Percentiles rank a stretch among this genome's conserved stretches.
phyloP scores from a whole-genome alignment of 2,888 invertebrate genomes.

The Eupithecia abbreviata region DNA sequence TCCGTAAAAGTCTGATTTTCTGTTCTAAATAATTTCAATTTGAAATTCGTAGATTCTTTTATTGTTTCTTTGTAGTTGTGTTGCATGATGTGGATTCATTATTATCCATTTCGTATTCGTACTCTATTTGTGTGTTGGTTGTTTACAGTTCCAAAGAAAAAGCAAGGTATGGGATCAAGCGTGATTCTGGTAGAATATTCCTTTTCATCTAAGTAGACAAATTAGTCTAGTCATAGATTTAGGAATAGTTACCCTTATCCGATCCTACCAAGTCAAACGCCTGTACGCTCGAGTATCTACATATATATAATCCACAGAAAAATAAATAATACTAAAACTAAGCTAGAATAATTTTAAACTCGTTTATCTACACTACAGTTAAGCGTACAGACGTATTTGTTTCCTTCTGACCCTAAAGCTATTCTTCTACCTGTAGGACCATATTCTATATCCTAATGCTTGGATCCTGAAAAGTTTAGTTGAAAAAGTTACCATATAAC shows the following conservation, averaged over 20 bases:
- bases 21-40: slow-evolving; percentile 23
- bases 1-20: slow-evolving; percentile 19
- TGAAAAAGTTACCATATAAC: slow-evolving; percentile 71
- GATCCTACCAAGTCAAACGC: slow-evolving; percentile 48
- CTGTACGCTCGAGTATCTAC: slow-evolving; percentile 52
- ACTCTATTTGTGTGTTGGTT: slow-evolving; percentile 85
- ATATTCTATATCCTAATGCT: slow-evolving; percentile 51
- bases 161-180: slow-evolving; percentile 85
- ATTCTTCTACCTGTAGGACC: slow-evolving; percentile 49
- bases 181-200: slow-evolving; percentile 84
- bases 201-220: slow-evolving; percentile 80
- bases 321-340: neutral
- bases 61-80: slow-evolving; percentile 40
- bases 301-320: neutral
- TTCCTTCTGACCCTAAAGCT: slow-evolving; percentile 51
- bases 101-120: slow-evolving; percentile 71
- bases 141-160: slow-evolving; percentile 93
- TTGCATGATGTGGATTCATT: slow-evolving; percentile 69
- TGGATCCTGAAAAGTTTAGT: slow-evolving; percentile 32
- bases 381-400: slow-evolving; percentile 55
- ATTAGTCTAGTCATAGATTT: slow-evolving; percentile 78
- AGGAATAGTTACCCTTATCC: slow-evolving; percentile 65
- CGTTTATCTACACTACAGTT: neutral
- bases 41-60: slow-evolving; percentile 23
- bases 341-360: neutral